Percentiles rank a stretch among this genome's conserved stretches.
phyloP scores from a whole-genome alignment of 2,888 invertebrate genomes.

The Ochropleura plecta region DNA sequence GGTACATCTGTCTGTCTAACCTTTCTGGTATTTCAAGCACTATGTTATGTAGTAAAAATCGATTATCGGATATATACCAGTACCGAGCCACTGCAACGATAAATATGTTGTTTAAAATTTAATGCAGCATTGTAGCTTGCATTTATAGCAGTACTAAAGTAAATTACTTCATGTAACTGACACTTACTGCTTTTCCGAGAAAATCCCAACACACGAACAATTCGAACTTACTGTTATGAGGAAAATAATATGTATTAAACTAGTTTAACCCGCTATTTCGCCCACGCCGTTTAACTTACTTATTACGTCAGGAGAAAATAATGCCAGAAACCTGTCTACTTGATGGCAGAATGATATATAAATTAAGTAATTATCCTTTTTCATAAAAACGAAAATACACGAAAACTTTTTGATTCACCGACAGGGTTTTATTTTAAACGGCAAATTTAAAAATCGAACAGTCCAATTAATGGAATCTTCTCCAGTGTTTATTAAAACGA shows the following conservation, averaged over 20 bases:
- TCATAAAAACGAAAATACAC: too few species aligned
- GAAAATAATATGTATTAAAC: constrained; percentile 1
- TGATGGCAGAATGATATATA: too few species aligned
- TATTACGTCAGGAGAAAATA: too few species aligned
- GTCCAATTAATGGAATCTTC: too few species aligned
- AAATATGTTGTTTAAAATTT: constrained; percentile 31
- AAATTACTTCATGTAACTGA: constrained; percentile 43
- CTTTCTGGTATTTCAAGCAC: background rate
- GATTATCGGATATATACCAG: background rate
- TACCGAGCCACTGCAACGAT: constrained; percentile 29
- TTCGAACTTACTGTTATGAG: constrained; percentile 3
- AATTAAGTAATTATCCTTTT: too few species aligned
- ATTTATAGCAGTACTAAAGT: constrained; percentile 10
- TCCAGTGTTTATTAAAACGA: too few species aligned
- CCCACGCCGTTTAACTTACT: background rate
- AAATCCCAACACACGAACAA: constrained; percentile 8
- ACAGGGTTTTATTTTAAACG: too few species aligned
- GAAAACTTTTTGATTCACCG: too few species aligned
- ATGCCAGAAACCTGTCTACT: too few species aligned
- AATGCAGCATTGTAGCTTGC: constrained; percentile 8
- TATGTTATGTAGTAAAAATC: background rate
- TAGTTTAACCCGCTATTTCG: background rate
- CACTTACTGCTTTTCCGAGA: constrained; percentile 40
- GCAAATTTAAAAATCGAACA: too few species aligned
- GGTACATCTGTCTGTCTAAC: background rate